Evolutionary conservation across 2,888 invertebrate genomes (phyloP).

Genomic region (Trisateles emortualis): DNA sequence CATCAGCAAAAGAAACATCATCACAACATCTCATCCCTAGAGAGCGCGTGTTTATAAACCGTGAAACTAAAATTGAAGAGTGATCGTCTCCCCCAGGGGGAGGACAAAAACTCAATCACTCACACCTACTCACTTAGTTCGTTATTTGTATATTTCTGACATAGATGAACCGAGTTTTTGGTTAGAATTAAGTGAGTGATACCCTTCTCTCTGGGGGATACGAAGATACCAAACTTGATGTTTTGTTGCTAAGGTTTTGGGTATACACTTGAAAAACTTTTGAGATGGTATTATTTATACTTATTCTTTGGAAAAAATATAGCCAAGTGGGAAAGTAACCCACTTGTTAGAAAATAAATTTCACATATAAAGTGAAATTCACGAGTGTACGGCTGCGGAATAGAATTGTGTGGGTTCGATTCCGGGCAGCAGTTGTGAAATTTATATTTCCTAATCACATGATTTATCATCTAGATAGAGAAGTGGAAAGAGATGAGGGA

Average conservation of each 20-base stretch:
- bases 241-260: not conserved
- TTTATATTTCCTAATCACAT: too few species aligned
- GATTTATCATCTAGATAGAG: too few species aligned
- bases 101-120: constrained; percentile 28
- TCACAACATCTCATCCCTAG: not conserved
- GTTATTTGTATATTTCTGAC: constrained; percentile 29
- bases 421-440: too few species aligned
- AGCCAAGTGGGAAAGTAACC: too few species aligned
- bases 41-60: not conserved
- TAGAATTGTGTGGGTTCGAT: too few species aligned
- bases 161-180: constrained; percentile 23
- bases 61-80: constrained; percentile 21
- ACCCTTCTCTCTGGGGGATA: not conserved
- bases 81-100: constrained; percentile 10
- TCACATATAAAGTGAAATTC: too few species aligned
- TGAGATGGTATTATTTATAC: not conserved
- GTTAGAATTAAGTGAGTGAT: constrained; percentile 25
- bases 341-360: too few species aligned
- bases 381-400: too few species aligned
- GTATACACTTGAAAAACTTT: not conserved
- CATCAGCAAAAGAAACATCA: not conserved
- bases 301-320: too few species aligned
- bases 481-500: too few species aligned
- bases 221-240: not conserved
- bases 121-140: constrained; percentile 25